Conservation (phyloP, 2,888 invertebrate genomes). For the Meliscaeva auricollis region DNA sequence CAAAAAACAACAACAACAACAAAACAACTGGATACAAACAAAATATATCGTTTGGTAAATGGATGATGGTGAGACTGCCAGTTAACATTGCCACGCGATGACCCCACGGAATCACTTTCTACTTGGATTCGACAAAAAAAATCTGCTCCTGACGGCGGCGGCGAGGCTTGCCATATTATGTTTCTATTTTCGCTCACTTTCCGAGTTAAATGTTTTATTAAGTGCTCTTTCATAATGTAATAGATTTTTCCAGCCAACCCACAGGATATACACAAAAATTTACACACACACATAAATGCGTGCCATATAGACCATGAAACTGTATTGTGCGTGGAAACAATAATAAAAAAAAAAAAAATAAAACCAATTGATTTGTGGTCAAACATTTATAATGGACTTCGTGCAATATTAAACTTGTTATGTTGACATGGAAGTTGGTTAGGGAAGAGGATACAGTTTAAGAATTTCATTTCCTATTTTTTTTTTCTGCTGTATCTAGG, state of each 20-base stretch:
- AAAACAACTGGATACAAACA: neutral
- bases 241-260: constrained; percentile 1
- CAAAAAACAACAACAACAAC: neutral
- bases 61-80: neutral
- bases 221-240: constrained; percentile 64
- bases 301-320: constrained; percentile 37
- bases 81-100: constrained; percentile 15
- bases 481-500: constrained; percentile 1
- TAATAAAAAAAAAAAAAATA: constrained; percentile 12
- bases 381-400: constrained; percentile 57
- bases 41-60: too few species aligned
- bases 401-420: constrained; percentile 55
- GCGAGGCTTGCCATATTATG: neutral
- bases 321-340: constrained; percentile 36
- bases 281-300: constrained; percentile 31
- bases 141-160: constrained; percentile 62
- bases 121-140: neutral
- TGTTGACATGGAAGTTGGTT: constrained; percentile 10
- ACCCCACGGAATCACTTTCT: constrained; percentile 27
- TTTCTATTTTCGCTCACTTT: constrained; percentile 52
- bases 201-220: constrained; percentile 68
- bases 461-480: constrained; percentile 50
- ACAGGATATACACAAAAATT: neutral
- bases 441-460: constrained; percentile 2
- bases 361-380: constrained; percentile 62